A percentile compares a stretch with the other conserved stretches of the same genome.
Conservation (phyloP, 2,888 invertebrate genomes). For the Pardosa pseudoannulata region DNA sequence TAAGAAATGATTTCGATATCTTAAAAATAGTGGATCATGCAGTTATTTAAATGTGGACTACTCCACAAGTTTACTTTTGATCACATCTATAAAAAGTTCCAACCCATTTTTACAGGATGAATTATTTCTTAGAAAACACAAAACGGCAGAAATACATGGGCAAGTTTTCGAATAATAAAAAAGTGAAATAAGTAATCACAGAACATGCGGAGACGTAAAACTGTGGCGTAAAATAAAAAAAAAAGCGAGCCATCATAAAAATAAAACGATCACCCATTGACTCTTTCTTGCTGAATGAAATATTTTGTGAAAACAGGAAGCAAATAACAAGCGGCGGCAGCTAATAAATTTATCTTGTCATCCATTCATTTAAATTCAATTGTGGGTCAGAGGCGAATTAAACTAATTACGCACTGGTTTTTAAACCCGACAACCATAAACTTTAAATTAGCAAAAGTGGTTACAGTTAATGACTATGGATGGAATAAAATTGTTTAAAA, state of each 20-base stretch:
- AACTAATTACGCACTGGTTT: slow-evolving; percentile 65
- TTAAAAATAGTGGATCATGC: no score
- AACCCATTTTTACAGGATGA: no score
- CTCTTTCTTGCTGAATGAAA: slow-evolving; percentile 63
- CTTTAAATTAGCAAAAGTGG: slow-evolving; percentile 72
- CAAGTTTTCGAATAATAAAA: slow-evolving; percentile 13
- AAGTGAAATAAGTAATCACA: slow-evolving; percentile 29
- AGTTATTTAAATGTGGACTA: no score
- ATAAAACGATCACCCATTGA: slow-evolving; percentile 63
- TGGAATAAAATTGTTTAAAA: slow-evolving; percentile 71
- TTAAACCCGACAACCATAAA: slow-evolving; percentile 68
- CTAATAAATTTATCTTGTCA: slow-evolving; percentile 68
- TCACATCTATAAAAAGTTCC: no score
- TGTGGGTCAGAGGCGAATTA: slow-evolving; percentile 68
- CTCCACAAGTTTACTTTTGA: no score
- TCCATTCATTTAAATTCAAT: slow-evolving; percentile 71
- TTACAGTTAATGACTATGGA: slow-evolving; percentile 69
- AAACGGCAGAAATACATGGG: no score
- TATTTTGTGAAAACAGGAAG: slow-evolving; percentile 58
- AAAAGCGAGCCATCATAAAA: slow-evolving; percentile 60
- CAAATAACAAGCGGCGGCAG: slow-evolving; percentile 40
- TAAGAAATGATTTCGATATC: no score
- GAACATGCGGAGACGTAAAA: slow-evolving; percentile 48
- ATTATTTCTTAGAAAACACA: no score
- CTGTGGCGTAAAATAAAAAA: slow-evolving; percentile 51